Base-by-base conservation (phyloP, 2,797 vertebrate genomes). In the Mormyrus hasselquistii region DNA sequence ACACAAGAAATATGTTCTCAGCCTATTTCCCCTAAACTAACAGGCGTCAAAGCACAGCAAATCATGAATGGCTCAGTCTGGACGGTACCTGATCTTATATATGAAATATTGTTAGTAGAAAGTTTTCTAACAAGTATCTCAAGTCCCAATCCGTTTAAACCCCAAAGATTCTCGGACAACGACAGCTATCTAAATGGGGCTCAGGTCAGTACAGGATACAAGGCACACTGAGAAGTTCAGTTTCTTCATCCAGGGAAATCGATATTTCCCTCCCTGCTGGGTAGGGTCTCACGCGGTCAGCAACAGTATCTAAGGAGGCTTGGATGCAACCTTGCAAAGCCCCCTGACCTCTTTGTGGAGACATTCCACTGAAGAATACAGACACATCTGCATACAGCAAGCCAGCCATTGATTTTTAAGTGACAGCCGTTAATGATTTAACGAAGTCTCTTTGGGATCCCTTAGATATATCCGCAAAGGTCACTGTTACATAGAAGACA, bases 251-350 rank as follows among this genome's bases (percentile, higher is more conserved):
- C 50, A 34, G 1, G n/a, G 87, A 47, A 79, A 59, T 29, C 62
- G 14, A 52, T 59, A 49, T 59, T 49, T 84, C 79, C 12, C 86
- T 90, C 79, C 85, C 86, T 41, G 19, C 86, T 55, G 90, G 87
- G 83, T 83, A 88, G 86, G 90, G 89, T 91, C 89, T 87, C 55
- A 79, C 90, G 90, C 91, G 89, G 91, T 92, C 90, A 90, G 89
- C 88, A 90, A 87, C 87, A 90, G 90, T 90, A 90, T n/a, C 16
- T 12, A 57, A 25, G 88, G 90, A 91, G 91, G 90, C 91, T 82
- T 73, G 88, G 90, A 89, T 90, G 88, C 88, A 90, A 59, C 87
- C 89, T 89, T 57, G 88, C 69, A 57, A 90, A 82, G 55, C 29
- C 7, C 47, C 57, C 84, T 73, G 73, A 29, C 57, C 59, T 85